A percentile compares a stretch with the other conserved stretches of the same genome.
phyloP scores from a whole-genome alignment of 2,888 invertebrate genomes.

The Melikaiella ostensackeni region DNA sequence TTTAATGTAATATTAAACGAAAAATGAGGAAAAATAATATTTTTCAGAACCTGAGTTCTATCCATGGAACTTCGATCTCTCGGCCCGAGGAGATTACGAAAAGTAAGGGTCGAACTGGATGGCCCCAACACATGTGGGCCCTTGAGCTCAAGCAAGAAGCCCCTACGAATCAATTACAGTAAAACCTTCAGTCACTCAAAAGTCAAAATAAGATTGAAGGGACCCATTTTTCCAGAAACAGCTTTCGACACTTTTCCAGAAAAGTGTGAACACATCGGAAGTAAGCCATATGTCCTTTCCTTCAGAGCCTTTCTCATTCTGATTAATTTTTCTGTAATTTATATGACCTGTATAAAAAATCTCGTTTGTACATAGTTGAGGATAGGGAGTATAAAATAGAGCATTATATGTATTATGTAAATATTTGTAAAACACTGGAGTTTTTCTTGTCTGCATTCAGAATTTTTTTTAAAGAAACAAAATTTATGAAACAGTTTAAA shows the following conservation, averaged over 20 bases:
- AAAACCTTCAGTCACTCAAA: not conserved
- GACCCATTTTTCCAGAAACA: not conserved
- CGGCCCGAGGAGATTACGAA: slow-evolving; percentile 74
- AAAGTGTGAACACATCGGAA: not conserved
- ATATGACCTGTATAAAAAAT: not conserved
- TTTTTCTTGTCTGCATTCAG: not conserved
- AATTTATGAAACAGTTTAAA: not conserved
- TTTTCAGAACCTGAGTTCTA: slow-evolving; percentile 69
- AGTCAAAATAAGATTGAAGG: not conserved
- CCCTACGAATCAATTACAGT: slow-evolving; percentile 67
- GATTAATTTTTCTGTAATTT: not conserved
- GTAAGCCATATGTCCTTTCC: not conserved
- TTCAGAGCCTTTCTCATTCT: not conserved
- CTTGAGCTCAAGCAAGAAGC: slow-evolving; percentile 87
- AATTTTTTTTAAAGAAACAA: not conserved
- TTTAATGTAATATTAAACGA: not conserved
- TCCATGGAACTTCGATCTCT: slow-evolving; percentile 62
- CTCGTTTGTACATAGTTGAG: not conserved
- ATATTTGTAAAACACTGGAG: not conserved
- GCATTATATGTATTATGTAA: not conserved
- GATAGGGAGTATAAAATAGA: not conserved
- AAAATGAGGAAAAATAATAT: not conserved
- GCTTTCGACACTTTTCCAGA: not conserved
- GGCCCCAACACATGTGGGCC: slow-evolving; percentile 99
- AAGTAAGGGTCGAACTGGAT: slow-evolving; percentile 93